These are phyloP conservation scores for Megastigmus dorsalis DNA, from an alignment of 2,888 invertebrate genomes.

Conservation along the genomic window DNA sequence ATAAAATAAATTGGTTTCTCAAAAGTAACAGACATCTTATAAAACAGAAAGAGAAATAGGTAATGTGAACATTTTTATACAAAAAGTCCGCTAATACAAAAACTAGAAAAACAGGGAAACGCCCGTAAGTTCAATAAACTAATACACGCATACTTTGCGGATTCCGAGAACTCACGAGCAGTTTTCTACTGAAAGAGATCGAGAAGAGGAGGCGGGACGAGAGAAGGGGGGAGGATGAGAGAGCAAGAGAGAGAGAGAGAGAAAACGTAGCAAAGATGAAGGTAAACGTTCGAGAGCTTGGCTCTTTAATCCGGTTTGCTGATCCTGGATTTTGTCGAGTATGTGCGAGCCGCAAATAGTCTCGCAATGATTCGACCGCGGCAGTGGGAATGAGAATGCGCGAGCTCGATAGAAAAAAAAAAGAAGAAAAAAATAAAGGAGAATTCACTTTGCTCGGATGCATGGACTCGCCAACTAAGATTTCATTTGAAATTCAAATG, in stretches of 20 bases:
- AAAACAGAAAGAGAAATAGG: no score
- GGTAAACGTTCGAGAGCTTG: conserved; percentile 22
- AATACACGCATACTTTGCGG: not conserved
- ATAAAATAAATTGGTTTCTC: no score
- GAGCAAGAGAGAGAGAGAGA: not conserved
- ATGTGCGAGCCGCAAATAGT: conserved; percentile 43
- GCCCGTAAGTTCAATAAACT: not conserved
- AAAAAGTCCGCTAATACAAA: no score
- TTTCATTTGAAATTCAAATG: conserved; percentile 43
- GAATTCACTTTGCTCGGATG: conserved; percentile 9
- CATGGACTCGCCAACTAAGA: conserved; percentile 22
- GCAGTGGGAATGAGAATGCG: conserved; percentile 5
- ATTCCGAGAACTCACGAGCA: conserved; percentile 7
- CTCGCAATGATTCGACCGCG: conserved; percentile 21
- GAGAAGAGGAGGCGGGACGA: not conserved
- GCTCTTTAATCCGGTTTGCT: conserved; percentile 50
- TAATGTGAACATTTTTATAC: no score
- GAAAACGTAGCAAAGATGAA: not conserved
- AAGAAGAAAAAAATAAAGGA: conserved; percentile 27
- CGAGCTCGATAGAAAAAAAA: not conserved
- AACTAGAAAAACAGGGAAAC: not conserved
- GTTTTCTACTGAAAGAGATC: not conserved
- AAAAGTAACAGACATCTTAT: no score
- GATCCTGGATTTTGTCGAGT: conserved; percentile 39
- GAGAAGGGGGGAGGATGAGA: not conserved